These are phyloP conservation scores for Flexamia atlantica DNA, from an alignment of 2,888 invertebrate genomes.

Conservation along the genomic window DNA sequence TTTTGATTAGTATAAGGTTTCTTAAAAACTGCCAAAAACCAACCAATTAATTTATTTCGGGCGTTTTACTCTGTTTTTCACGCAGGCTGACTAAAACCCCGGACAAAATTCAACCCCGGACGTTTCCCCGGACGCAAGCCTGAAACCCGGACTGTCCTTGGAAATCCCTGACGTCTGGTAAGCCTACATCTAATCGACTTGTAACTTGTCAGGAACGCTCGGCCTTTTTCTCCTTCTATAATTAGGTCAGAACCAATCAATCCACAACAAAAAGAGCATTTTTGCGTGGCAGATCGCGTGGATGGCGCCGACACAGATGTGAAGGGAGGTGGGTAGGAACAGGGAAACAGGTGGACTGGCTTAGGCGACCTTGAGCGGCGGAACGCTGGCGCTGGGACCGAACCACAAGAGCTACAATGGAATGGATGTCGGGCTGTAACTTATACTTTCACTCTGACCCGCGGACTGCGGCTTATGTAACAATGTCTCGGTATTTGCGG, in stretches of 20 bases:
- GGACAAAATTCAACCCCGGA: no score
- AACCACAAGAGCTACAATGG: not conserved
- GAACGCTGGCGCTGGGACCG: not conserved
- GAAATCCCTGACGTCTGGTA: no score
- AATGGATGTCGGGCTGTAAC: not conserved
- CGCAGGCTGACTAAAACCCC: no score
- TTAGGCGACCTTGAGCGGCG: not conserved
- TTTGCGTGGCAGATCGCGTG: not conserved
- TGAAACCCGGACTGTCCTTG: no score
- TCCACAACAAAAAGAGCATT: not conserved
- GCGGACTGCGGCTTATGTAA: not conserved
- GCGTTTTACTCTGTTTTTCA: no score
- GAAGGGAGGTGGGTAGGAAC: constrained; percentile 6
- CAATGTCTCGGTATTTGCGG: not conserved
- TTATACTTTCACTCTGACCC: constrained; percentile 3
- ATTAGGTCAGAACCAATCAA: not conserved
- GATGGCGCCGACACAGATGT: not conserved
- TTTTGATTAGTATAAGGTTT: no score
- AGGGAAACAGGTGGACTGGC: not conserved
- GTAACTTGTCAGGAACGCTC: not conserved
- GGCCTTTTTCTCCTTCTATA: not conserved
- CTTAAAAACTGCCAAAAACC: no score
- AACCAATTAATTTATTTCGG: no score
- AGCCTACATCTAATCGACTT: no score
- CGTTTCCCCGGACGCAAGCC: no score